A percentile compares a stretch with the other conserved stretches of the same genome.
phyloP scores from a whole-genome alignment of 2,797 vertebrate genomes.

The Lates japonicus region DNA sequence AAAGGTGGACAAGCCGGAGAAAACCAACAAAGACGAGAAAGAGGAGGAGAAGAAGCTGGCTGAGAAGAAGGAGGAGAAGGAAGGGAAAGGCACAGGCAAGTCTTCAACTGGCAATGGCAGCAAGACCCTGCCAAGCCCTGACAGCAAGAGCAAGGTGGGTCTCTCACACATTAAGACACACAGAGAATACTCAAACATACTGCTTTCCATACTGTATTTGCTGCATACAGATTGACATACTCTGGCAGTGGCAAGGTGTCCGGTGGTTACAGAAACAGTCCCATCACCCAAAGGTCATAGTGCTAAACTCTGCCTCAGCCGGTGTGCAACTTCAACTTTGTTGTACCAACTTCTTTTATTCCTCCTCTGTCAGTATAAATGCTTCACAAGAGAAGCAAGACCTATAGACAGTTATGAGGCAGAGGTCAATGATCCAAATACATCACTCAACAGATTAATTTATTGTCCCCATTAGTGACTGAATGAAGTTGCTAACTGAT shows the following conservation, averaged over 20 bases:
- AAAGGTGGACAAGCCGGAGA: slow-evolving; percentile 84
- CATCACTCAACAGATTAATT: too few relatives aligned
- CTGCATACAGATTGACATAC: slow-evolving; percentile 25
- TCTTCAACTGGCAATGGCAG: slow-evolving; percentile 82
- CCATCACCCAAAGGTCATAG: slow-evolving; percentile 29
- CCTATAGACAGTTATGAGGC: neutral
- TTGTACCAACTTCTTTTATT: neutral
- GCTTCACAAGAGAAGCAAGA: neutral
- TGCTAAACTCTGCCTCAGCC: slow-evolving; percentile 41
- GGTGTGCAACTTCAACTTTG: slow-evolving; percentile 2
- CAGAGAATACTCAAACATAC: neutral
- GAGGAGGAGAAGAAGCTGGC: slow-evolving; percentile 71
- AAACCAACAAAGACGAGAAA: slow-evolving; percentile 77
- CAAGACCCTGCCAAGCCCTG: slow-evolving; percentile 89
- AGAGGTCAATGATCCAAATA: too few relatives aligned
- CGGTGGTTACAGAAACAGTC: slow-evolving; percentile 25
- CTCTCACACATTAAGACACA: slow-evolving; percentile 11
- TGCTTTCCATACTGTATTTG: slow-evolving; percentile 7
- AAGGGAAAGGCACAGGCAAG: slow-evolving; percentile 77
- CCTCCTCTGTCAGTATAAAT: neutral
- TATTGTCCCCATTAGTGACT: too few relatives aligned
- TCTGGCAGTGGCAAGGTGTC: neutral
- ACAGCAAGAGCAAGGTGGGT: slow-evolving; percentile 94
- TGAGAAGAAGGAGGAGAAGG: slow-evolving; percentile 78
- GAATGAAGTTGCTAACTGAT: too few relatives aligned